These are phyloP conservation scores for Oncorhynchus mykiss DNA, from an alignment of 2,113 vertebrate genomes.

Conservation along the genomic window DNA sequence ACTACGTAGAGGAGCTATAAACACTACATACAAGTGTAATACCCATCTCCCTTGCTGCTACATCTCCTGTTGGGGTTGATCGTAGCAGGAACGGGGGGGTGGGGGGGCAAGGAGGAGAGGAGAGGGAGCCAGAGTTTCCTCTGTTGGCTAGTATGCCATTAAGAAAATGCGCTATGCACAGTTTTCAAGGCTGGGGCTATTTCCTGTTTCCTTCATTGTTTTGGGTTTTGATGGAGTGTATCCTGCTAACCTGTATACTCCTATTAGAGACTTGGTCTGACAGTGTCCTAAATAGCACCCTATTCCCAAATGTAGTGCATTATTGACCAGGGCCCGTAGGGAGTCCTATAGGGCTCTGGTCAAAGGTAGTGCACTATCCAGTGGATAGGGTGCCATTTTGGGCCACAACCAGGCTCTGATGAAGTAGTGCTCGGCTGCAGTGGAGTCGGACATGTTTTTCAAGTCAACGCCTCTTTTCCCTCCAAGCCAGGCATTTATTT, in stretches of 20 bases:
- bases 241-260: slow-evolving; percentile 83
- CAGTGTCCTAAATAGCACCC: no score
- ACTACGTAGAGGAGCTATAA: no score
- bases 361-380: no score
- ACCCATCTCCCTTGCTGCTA: no score
- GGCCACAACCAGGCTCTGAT: no score
- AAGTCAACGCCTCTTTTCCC: slow-evolving; percentile 10
- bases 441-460: slow-evolving; percentile 49
- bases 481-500: slow-evolving; percentile 21
- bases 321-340: no score
- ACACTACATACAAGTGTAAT: no score
- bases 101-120: slow-evolving; percentile 5
- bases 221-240: slow-evolving; percentile 79
- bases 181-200: slow-evolving; percentile 74
- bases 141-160: slow-evolving; percentile 53
- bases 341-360: no score
- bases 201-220: slow-evolving; percentile 82
- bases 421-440: slow-evolving; percentile 31
- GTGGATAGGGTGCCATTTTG: no score
- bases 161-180: slow-evolving; percentile 71
- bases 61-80: neutral
- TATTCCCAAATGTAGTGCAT: neutral
- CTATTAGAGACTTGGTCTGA: slow-evolving; percentile 62
- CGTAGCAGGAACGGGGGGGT: neutral
- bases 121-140: slow-evolving; percentile 34